These are phyloP conservation scores for Axea sp. DNA, from an alignment of 2,888 invertebrate genomes.

Conservation along the genomic window DNA sequence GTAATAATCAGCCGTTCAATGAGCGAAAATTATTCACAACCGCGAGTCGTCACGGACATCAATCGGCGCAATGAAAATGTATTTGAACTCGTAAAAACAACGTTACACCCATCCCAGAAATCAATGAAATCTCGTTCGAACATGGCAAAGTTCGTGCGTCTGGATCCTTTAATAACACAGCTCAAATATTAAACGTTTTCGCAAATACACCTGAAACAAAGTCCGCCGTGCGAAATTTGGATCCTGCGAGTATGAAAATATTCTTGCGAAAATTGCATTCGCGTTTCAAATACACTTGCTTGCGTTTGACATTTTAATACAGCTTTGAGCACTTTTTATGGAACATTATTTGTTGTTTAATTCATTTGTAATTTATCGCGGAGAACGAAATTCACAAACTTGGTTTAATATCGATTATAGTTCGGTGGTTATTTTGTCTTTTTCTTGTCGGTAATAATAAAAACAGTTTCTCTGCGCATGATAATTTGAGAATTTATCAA, in stretches of 20 bases:
- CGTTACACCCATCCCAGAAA: conserved; percentile 1
- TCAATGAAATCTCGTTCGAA: conserved; percentile 43
- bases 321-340: too few relatives aligned
- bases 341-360: too few relatives aligned
- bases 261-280: too few relatives aligned
- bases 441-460: too few relatives aligned
- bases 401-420: too few relatives aligned
- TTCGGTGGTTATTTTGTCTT: too few relatives aligned
- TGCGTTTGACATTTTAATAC: too few relatives aligned
- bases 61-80: conserved; percentile 14
- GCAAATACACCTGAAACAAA: conserved; percentile 14
- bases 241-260: too few relatives aligned
- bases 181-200: conserved; percentile 42
- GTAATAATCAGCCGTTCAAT: conserved; percentile 5
- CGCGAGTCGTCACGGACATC: background rate
- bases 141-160: conserved; percentile 20
- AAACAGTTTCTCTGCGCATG: too few relatives aligned
- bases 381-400: too few relatives aligned
- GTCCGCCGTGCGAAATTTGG: conserved; percentile 14
- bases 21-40: background rate
- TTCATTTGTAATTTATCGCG: too few relatives aligned
- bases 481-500: conserved; percentile 7
- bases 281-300: too few relatives aligned
- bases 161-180: conserved; percentile 31
- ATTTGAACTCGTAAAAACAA: conserved; percentile 19